Conservation (phyloP, 2,888 invertebrate genomes). For the Tenodera sinensis region DNA sequence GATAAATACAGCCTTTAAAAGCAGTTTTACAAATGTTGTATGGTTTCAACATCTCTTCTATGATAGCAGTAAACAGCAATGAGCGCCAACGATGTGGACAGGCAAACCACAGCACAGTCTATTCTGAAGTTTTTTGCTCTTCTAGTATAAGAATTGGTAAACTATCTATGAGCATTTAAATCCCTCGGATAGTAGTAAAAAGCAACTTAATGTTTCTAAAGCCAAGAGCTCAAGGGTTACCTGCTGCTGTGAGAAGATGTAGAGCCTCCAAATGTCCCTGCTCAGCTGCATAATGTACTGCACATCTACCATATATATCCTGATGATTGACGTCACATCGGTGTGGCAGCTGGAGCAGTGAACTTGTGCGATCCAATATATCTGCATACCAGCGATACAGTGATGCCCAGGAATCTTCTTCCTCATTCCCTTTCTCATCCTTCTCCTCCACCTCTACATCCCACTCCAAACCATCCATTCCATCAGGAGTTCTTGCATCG, state of each 20-base stretch:
- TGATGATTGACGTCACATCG: slow-evolving; percentile 56
- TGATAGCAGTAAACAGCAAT: too few relatives aligned
- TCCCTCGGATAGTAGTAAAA: too few relatives aligned
- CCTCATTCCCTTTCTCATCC: slow-evolving; percentile 42
- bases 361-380: slow-evolving; percentile 62
- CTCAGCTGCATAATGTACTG: slow-evolving; percentile 70
- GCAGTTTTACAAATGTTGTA: too few relatives aligned
- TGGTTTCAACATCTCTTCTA: too few relatives aligned
- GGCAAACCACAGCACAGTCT: too few relatives aligned
- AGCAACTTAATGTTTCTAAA: neutral
- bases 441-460: slow-evolving; percentile 65
- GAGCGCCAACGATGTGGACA: too few relatives aligned
- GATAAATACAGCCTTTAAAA: too few relatives aligned
- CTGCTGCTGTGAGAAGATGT: slow-evolving; percentile 57
- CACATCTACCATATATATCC: slow-evolving; percentile 62
- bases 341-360: slow-evolving; percentile 26
- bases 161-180: too few relatives aligned
- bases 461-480: slow-evolving; percentile 70
- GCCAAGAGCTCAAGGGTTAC: slow-evolving; percentile 40
- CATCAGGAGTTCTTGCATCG: slow-evolving; percentile 50
- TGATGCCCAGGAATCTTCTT: slow-evolving; percentile 53
- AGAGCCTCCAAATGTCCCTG: slow-evolving; percentile 61
- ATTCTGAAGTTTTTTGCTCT: too few relatives aligned
- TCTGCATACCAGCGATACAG: slow-evolving; percentile 69
- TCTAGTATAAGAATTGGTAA: too few relatives aligned